A percentile compares a stretch with the other conserved stretches of the same genome.
Conservation (phyloP, 2,888 invertebrate genomes). For the Melanophora roralis region DNA sequence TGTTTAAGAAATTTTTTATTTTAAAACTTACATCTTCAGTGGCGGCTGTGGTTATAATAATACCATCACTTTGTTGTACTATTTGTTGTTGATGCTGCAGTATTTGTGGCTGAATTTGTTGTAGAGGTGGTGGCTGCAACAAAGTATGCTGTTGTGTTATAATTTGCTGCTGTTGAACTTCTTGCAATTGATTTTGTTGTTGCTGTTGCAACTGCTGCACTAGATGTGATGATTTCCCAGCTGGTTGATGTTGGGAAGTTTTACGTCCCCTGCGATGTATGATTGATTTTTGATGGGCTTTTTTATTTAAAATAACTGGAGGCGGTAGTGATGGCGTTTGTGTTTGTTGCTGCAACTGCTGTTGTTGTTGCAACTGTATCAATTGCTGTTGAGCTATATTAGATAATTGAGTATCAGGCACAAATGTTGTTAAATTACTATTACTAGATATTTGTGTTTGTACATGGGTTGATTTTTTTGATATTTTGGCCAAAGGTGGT, state of each 20-base stretch:
- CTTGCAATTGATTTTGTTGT: constrained; percentile 25
- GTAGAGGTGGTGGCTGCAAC: constrained; percentile 36
- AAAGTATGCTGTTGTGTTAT: constrained; percentile 57
- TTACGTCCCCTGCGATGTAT: constrained; percentile 37
- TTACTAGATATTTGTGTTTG: constrained; percentile 42
- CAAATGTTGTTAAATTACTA: constrained; percentile 31
- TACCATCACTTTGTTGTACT: constrained; percentile 51
- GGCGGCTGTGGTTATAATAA: constrained; percentile 52
- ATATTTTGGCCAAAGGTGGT: constrained; percentile 55
- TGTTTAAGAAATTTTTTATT: too few relatives aligned
- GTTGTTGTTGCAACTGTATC: constrained; percentile 58
- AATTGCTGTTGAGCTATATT: constrained; percentile 61
- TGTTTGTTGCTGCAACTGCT: constrained; percentile 48
- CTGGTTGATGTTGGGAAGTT: constrained; percentile 34
- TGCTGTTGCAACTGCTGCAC: constrained; percentile 48
- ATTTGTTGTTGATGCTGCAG: constrained; percentile 42
- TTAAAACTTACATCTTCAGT: constrained; percentile 54
- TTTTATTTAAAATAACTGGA: constrained; percentile 53
- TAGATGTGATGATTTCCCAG: constrained; percentile 32
- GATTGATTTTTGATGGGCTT: constrained; percentile 49
- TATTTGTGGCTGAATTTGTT: constrained; percentile 38
- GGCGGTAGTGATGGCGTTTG: constrained; percentile 32
- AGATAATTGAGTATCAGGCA: constrained; percentile 49
- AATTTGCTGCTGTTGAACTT: constrained; percentile 45
- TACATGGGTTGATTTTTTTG: constrained; percentile 33